Percentiles rank a stretch among this genome's conserved stretches.
Evolutionary conservation across 1,140 invertebrate species (phyloP).

Genomic region (Drosophila insularis): DNA sequence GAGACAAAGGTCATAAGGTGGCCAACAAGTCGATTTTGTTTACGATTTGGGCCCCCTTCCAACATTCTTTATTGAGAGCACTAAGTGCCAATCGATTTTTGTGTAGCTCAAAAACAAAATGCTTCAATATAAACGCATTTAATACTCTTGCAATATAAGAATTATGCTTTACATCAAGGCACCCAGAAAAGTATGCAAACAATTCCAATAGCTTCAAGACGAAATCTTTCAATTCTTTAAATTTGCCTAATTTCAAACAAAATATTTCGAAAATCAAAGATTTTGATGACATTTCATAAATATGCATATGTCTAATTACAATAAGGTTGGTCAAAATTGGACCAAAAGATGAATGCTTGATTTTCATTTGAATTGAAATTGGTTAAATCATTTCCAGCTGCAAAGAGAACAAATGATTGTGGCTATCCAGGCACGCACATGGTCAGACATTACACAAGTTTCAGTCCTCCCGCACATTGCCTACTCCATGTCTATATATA

Average conservation of each 20-base stretch:
- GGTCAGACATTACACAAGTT: constrained; percentile 2
- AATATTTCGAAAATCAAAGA: too few species aligned
- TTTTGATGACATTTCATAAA: too few species aligned
- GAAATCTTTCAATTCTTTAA: too few species aligned
- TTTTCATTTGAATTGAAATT: not conserved
- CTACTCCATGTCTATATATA: not conserved
- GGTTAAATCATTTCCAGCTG: constrained; percentile 2
- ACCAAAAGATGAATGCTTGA: too few species aligned
- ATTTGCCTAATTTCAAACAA: too few species aligned
- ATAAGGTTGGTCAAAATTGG: too few species aligned
- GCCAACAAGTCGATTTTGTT: constrained; percentile 50
- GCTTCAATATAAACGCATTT: not conserved
- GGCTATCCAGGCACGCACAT: constrained; percentile 34
- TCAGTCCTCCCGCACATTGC: too few species aligned
- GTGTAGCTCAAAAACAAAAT: not conserved
- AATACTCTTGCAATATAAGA: too few species aligned
- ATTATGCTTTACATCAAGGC: too few species aligned
- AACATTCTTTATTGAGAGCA: not conserved
- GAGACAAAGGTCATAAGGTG: constrained; percentile 36
- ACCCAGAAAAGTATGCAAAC: too few species aligned
- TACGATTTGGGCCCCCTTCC: constrained; percentile 8
- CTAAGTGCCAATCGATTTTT: constrained; percentile 4
- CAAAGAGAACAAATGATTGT: constrained; percentile 11
- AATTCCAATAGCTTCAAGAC: too few species aligned
- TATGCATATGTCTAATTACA: too few species aligned